These are phyloP conservation scores for Xylota segnis DNA, from an alignment of 2,888 invertebrate genomes.

Conservation along the genomic window DNA sequence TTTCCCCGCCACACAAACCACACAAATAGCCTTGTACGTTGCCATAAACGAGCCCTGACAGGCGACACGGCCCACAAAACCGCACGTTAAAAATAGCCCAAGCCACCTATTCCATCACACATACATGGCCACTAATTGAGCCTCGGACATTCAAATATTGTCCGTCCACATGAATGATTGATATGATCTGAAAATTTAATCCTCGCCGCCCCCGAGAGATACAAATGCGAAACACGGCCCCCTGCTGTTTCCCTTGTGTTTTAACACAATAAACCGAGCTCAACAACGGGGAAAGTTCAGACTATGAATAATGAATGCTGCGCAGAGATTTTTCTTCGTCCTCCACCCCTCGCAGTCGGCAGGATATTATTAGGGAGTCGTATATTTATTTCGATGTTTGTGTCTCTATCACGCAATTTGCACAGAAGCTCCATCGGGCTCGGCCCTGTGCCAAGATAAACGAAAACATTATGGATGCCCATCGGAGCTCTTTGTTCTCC, in stretches of 20 bases:
- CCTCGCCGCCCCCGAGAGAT: slow-evolving; percentile 7
- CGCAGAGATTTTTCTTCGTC: background rate
- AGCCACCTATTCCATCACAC: background rate
- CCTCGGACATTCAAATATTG: slow-evolving; percentile 18
- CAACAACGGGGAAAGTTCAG: slow-evolving; percentile 16
- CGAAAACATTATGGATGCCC: slow-evolving; percentile 17
- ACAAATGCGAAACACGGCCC: background rate
- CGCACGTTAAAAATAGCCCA: background rate
- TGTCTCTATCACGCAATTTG: background rate
- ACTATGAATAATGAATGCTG: slow-evolving; percentile 42
- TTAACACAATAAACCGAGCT: background rate
- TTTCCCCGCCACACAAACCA: slow-evolving; percentile 26
- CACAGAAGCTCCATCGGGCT: background rate
- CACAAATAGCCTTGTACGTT: background rate
- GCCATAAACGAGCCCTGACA: background rate
- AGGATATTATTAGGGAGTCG: slow-evolving; percentile 12
- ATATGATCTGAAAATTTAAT: slow-evolving; percentile 44
- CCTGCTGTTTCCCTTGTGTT: background rate
- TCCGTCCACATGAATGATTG: slow-evolving; percentile 39
- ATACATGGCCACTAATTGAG: slow-evolving; percentile 28
- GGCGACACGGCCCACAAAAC: background rate
- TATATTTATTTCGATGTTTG: slow-evolving; percentile 15
- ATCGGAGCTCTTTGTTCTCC: slow-evolving; percentile 9
- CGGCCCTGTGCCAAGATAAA: background rate
- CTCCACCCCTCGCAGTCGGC: background rate